These are phyloP conservation scores for Ceratoteleas bidentatus DNA, from an alignment of 1,140 invertebrate genomes.

Conservation along the genomic window DNA sequence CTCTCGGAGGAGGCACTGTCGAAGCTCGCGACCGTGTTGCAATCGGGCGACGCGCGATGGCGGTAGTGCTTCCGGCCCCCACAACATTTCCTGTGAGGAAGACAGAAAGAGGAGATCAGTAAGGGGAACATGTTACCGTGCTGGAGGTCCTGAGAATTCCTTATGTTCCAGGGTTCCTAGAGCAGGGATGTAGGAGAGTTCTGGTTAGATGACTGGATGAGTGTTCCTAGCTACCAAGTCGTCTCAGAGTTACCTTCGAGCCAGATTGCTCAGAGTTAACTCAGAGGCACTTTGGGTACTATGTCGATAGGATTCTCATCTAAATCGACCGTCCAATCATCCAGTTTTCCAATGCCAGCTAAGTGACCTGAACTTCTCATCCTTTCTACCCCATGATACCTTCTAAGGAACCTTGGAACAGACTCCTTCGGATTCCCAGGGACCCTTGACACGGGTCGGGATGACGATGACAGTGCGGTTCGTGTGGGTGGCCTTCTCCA, in stretches of 20 bases:
- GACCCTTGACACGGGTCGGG: too few relatives aligned
- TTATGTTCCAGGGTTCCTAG: background rate
- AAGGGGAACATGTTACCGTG: background rate
- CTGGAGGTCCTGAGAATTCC: background rate
- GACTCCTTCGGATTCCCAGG: background rate
- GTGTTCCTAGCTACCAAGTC: too few relatives aligned
- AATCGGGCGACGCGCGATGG: constrained; percentile 92
- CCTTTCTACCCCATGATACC: background rate
- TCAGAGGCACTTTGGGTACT: too few relatives aligned
- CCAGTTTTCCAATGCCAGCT: too few relatives aligned
- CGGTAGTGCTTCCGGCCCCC: constrained; percentile 90
- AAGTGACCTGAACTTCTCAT: too few relatives aligned
- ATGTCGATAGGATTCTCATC: too few relatives aligned
- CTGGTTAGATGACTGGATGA: too few relatives aligned
- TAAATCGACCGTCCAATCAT: too few relatives aligned
- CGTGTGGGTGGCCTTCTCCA: constrained; percentile 16
- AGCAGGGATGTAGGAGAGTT: too few relatives aligned
- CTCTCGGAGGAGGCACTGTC: constrained; percentile 92
- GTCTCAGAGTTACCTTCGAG: too few relatives aligned
- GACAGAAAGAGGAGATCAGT: constrained; percentile 50
- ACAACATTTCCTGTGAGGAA: constrained; percentile 83
- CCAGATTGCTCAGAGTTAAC: too few relatives aligned
- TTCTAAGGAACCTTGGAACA: background rate
- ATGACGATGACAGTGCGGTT: constrained; percentile 22
- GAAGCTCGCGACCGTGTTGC: constrained; percentile 93